Conservation (phyloP, 2,113 vertebrate species). For the Polypterus senegalus region DNA sequence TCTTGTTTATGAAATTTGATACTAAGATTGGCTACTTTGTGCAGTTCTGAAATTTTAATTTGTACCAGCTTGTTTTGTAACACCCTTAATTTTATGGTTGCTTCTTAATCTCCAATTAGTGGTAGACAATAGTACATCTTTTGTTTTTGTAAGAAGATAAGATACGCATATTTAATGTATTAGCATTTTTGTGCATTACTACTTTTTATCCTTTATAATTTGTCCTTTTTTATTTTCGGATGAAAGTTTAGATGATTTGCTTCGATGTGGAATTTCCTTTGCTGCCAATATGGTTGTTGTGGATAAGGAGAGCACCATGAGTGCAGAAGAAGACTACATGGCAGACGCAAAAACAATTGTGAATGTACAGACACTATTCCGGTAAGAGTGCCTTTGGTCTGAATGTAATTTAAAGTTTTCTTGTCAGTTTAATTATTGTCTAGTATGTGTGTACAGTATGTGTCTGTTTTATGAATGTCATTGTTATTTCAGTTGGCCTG, state of each 20-base stretch:
- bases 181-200: not conserved
- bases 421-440: no score
- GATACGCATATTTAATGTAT: not conserved
- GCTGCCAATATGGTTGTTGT: constrained; percentile 95
- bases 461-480: no score
- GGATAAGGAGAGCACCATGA: constrained; percentile 97
- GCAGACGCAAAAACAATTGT: constrained; percentile 95
- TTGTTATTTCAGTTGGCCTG: no score
- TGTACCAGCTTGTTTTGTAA: no score
- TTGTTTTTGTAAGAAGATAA: not conserved
- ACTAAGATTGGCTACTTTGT: no score
- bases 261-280: constrained; percentile 90
- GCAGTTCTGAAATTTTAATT: no score
- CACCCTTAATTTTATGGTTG: no score
- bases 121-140: no score
- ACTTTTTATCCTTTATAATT: not conserved
- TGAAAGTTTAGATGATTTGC: constrained; percentile 82
- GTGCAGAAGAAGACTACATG: constrained; percentile 96
- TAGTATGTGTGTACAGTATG: no score
- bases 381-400: constrained; percentile 39
- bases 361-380: constrained; percentile 94
- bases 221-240: constrained; percentile 9
- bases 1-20: no score
- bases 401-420: no score
- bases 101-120: no score